Evolutionary conservation across 2,797 vertebrate genomes (phyloP).

Genomic region (Sebastes diploproa): DNA sequence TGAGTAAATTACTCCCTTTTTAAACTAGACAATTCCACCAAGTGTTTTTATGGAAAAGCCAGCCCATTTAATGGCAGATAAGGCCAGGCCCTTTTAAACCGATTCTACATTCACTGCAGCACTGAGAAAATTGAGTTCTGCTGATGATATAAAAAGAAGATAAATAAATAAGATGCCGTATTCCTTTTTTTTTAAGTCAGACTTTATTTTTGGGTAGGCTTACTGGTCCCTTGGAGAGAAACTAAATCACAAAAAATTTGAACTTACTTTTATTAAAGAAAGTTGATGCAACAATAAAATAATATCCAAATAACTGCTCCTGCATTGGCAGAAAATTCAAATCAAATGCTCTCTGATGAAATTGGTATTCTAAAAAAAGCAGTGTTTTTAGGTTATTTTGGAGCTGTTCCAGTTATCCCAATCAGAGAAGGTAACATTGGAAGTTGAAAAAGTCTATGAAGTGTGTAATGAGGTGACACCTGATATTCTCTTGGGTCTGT

Average conservation of each 20-base stretch:
- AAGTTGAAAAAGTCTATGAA: slow-evolving; percentile 76
- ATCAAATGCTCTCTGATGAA: not conserved
- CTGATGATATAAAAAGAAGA: not conserved
- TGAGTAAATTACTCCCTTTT: slow-evolving; percentile 19
- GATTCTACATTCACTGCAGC: slow-evolving; percentile 16
- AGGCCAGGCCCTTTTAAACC: slow-evolving; percentile 7
- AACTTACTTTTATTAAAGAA: not conserved
- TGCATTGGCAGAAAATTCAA: not conserved
- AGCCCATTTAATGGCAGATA: slow-evolving; percentile 30
- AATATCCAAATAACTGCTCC: not conserved
- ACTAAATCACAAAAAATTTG: not conserved
- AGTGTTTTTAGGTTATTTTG: slow-evolving; percentile 10
- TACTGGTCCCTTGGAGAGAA: not conserved
- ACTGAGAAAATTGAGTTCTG: slow-evolving; percentile 5
- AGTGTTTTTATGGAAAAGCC: slow-evolving; percentile 24
- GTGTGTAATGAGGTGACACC: slow-evolving; percentile 83
- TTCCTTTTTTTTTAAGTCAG: not conserved
- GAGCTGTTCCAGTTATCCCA: slow-evolving; percentile 36
- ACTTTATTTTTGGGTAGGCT: not conserved
- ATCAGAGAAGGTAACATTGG: slow-evolving; percentile 62
- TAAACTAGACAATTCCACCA: slow-evolving; percentile 13
- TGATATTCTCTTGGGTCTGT: slow-evolving; percentile 75
- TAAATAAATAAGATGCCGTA: not conserved
- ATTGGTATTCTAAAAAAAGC: not conserved
- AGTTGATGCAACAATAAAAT: not conserved